Evolutionary conservation across 2,888 invertebrate genomes (phyloP).

Genomic region (Geotrupes spiniger): DNA sequence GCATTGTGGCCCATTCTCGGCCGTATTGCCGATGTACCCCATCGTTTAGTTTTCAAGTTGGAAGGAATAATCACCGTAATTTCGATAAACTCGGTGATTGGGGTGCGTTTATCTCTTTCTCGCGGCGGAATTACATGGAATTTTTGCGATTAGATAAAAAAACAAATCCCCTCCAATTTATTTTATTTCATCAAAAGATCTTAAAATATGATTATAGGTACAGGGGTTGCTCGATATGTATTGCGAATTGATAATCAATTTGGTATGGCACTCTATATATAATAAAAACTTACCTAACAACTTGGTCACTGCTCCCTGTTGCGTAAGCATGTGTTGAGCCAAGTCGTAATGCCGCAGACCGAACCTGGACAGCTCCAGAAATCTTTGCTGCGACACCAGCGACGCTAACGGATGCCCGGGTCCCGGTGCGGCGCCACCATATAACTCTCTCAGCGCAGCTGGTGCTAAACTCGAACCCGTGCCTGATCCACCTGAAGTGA

Average conservation of each 20-base stretch:
- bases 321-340: conserved; percentile 85
- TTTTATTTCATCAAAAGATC: no score
- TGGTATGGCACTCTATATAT: no score
- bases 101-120: no score
- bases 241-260: no score
- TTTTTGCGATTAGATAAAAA: no score
- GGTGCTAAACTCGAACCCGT: conserved; percentile 41
- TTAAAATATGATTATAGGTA: no score
- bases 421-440: conserved; percentile 43
- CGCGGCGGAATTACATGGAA: no score
- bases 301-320: conserved; percentile 90
- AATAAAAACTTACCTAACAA: conserved; percentile 78
- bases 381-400: conserved; percentile 73
- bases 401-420: conserved; percentile 67
- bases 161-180: no score
- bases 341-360: conserved; percentile 85
- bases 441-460: conserved; percentile 49
- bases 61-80: neutral
- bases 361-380: conserved; percentile 77
- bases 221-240: no score
- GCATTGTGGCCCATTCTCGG: neutral
- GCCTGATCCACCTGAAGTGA: conserved; percentile 42
- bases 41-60: neutral
- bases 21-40: neutral
- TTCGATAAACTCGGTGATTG: neutral